Conservation (phyloP, 2,797 vertebrate species). For the Leptodactylus fallax region DNA sequence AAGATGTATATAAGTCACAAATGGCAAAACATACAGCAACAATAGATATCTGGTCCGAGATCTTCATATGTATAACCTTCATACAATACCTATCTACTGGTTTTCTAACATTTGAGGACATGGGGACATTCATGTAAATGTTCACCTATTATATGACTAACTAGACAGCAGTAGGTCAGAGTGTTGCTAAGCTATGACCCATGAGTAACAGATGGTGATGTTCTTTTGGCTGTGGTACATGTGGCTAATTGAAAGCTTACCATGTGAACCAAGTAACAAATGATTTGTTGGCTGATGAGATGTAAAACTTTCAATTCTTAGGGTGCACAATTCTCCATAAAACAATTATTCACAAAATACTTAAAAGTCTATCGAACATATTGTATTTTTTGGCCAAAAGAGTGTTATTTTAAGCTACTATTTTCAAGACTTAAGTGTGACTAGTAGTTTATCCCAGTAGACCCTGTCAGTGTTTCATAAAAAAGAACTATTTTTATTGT, state of each 20-base stretch:
- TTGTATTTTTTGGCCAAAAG: slow-evolving; percentile 23
- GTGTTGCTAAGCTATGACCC: neutral
- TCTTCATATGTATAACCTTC: neutral
- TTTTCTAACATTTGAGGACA: neutral
- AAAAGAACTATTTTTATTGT: slow-evolving; percentile 53
- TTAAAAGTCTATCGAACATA: slow-evolving; percentile 55
- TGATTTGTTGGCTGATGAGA: neutral
- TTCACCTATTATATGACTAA: neutral
- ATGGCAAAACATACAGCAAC: neutral
- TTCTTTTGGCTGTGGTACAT: neutral
- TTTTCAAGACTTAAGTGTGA: slow-evolving; percentile 23
- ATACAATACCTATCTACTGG: neutral
- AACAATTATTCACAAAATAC: neutral
- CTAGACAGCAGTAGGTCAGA: neutral
- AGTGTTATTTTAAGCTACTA: slow-evolving; percentile 39
- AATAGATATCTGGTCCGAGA: neutral
- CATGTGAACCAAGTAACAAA: neutral
- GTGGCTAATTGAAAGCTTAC: neutral
- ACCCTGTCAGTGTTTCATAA: slow-evolving; percentile 44
- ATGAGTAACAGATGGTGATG: neutral
- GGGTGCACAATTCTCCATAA: neutral
- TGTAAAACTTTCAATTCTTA: neutral
- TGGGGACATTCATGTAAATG: neutral
- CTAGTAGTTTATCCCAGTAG: slow-evolving; percentile 39
- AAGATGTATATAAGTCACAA: neutral